A percentile compares a stretch with the other conserved stretches of the same genome.
phyloP scores from a whole-genome alignment of 2,888 invertebrate genomes.

The Diaphora mendica region DNA sequence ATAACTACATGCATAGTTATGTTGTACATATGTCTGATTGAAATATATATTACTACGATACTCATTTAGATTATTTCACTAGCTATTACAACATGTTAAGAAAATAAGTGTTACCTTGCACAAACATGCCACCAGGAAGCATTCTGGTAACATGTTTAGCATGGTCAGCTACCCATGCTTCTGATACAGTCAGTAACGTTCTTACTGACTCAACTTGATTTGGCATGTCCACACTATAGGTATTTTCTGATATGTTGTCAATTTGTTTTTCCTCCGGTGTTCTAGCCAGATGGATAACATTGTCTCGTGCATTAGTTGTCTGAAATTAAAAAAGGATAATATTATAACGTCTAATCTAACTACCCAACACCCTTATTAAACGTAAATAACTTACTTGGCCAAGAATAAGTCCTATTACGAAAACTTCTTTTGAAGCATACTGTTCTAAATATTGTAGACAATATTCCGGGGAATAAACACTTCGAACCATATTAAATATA shows the following conservation, averaged over 20 bases:
- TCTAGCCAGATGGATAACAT: conserved; percentile 92
- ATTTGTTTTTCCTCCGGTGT: conserved; percentile 88
- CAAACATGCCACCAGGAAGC: conserved; percentile 96
- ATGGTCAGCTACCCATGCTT: conserved; percentile 92
- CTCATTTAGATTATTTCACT: too few relatives aligned
- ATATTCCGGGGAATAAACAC: conserved; percentile 89
- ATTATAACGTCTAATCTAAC: not conserved
- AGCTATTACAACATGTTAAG: not conserved
- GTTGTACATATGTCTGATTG: too few relatives aligned
- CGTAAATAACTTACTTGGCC: conserved; percentile 88
- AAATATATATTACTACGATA: too few relatives aligned
- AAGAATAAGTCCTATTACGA: conserved; percentile 91
- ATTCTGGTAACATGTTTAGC: conserved; percentile 95
- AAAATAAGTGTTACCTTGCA: conserved; percentile 87
- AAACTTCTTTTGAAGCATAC: conserved; percentile 87
- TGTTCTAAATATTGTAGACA: conserved; percentile 89
- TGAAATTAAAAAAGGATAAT: conserved; percentile 60
- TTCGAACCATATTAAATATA: conserved; percentile 87
- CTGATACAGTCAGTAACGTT: conserved; percentile 87
- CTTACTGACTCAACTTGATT: conserved; percentile 67
- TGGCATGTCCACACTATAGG: conserved; percentile 66
- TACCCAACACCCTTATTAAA: not conserved
- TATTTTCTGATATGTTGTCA: conserved; percentile 68
- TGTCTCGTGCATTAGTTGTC: conserved; percentile 89
- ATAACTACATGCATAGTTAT: too few relatives aligned